A percentile compares a stretch with the other conserved stretches of the same genome.
phyloP scores from a whole-genome alignment of 2,888 invertebrate species.

The Elegia similella region DNA sequence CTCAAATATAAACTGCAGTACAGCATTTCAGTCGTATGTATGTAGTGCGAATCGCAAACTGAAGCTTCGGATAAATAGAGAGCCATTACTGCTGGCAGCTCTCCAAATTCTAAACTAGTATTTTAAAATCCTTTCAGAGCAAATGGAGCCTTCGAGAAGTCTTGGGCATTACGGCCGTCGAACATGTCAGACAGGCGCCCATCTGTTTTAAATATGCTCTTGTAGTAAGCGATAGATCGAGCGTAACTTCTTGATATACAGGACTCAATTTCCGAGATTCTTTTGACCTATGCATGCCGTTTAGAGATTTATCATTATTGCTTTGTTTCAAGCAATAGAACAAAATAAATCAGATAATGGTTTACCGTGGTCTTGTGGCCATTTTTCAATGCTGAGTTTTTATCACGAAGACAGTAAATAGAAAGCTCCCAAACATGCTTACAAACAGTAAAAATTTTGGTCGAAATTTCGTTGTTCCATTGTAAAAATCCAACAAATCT shows the following conservation, averaged over 20 bases:
- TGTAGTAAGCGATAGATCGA: not conserved
- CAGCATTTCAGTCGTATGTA: conserved; percentile 7
- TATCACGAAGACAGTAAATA: too few species aligned
- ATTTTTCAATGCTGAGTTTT: too few species aligned
- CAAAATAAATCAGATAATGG: too few species aligned
- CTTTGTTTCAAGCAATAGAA: too few species aligned
- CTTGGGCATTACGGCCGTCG: conserved; percentile 9
- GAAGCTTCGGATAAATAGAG: conserved; percentile 9
- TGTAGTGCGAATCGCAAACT: not conserved
- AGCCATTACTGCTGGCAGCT: conserved; percentile 12
- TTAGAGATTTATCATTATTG: too few species aligned
- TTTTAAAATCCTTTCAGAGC: conserved; percentile 18
- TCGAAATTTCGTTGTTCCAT: too few species aligned
- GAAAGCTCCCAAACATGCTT: too few species aligned
- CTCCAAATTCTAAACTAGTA: conserved; percentile 18
- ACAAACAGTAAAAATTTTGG: too few species aligned
- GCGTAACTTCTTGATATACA: too few species aligned
- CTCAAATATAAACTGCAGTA: not conserved
- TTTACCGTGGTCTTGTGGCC: too few species aligned
- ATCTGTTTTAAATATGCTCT: not conserved
- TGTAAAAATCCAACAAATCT: not conserved
- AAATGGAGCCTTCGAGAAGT: conserved; percentile 15
- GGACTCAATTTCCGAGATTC: too few species aligned
- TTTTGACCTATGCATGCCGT: too few species aligned
- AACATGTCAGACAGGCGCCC: conserved; percentile 1